Conservation (phyloP, 2,888 invertebrate species). For the Epirrita christyi region DNA sequence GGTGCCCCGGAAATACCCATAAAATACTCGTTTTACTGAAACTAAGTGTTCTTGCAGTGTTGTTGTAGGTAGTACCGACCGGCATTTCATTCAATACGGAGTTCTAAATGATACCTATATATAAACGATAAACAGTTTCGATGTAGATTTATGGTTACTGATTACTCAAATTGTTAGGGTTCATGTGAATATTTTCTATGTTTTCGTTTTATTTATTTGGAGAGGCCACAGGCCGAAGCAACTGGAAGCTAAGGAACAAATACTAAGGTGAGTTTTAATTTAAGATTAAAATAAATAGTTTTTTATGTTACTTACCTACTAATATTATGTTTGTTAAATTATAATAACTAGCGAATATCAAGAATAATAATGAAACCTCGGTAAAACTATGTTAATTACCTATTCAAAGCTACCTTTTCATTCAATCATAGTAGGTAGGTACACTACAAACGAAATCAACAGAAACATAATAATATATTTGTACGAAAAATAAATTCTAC, state of each 20-base stretch:
- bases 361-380: too few relatives aligned
- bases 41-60: conserved; percentile 52
- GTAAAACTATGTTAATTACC: too few relatives aligned
- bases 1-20: conserved; percentile 65
- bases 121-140: conserved; percentile 40
- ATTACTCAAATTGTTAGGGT: conserved; percentile 30
- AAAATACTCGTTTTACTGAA: conserved; percentile 47
- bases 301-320: too few relatives aligned
- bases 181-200: conserved; percentile 41
- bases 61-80: conserved; percentile 49
- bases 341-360: too few relatives aligned
- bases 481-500: too few relatives aligned
- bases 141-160: conserved; percentile 19
- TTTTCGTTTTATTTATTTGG: conserved; percentile 18
- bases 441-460: too few relatives aligned
- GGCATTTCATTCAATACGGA: conserved; percentile 58
- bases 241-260: conserved; percentile 14
- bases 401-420: too few relatives aligned
- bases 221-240: conserved; percentile 12
- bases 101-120: too few relatives aligned
- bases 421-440: too few relatives aligned
- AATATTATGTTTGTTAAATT: too few relatives aligned
- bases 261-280: conserved; percentile 29
- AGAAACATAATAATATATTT: not conserved
- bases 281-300: too few relatives aligned